Percentiles rank a stretch among this genome's conserved stretches.
phyloP scores from a whole-genome alignment of 2,797 vertebrate genomes.

The Protosalanx chinensis region DNA sequence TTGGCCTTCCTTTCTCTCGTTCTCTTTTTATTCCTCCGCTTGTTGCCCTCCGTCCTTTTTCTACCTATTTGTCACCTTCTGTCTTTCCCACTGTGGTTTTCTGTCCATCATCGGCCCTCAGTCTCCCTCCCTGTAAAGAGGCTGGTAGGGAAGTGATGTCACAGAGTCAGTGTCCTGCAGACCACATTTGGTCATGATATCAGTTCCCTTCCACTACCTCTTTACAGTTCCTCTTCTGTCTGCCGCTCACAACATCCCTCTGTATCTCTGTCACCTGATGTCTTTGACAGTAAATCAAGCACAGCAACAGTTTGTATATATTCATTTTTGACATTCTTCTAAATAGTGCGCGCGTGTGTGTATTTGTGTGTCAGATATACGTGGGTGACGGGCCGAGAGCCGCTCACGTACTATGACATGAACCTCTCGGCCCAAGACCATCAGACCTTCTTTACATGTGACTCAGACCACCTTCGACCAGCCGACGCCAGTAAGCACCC shows the following conservation, averaged over 20 bases:
- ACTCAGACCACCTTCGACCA: conserved; percentile 92
- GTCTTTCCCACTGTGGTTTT: background rate
- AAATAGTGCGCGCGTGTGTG: conserved; percentile 5
- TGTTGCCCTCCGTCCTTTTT: background rate
- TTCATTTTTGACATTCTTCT: too few relatives aligned
- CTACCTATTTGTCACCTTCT: background rate
- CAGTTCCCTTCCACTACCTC: background rate
- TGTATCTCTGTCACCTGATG: background rate
- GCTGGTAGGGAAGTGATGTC: too few relatives aligned
- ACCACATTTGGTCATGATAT: background rate
- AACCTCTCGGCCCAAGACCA: conserved; percentile 95
- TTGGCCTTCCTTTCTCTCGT: background rate
- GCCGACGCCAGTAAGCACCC: conserved; percentile 90
- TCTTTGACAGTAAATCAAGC: background rate
- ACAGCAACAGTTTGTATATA: too few relatives aligned
- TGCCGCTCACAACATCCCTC: background rate
- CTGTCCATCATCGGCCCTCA: background rate
- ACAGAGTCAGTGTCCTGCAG: too few relatives aligned
- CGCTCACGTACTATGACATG: conserved; percentile 95
- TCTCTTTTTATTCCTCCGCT: background rate
- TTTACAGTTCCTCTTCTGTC: background rate
- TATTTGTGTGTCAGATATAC: conserved; percentile 78
- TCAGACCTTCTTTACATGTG: conserved; percentile 96
- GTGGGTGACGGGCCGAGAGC: conserved; percentile 94
- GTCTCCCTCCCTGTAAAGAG: background rate